phyloP scores from a whole-genome alignment of 2,888 invertebrate genomes.

The Cheilosia grossa region DNA sequence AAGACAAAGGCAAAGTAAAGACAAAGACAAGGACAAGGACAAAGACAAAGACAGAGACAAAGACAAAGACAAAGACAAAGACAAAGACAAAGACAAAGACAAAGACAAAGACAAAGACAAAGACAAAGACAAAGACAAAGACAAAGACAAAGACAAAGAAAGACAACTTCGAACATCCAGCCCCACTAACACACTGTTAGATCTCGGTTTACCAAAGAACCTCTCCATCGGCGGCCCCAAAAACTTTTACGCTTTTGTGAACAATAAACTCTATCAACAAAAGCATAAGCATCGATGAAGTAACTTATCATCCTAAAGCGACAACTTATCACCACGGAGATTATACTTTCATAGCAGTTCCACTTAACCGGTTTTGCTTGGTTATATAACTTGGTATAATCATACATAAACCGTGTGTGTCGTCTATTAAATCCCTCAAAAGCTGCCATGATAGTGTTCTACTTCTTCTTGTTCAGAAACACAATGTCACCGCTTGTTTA shows the following conservation, averaged over 20 bases:
- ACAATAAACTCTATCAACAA: conserved; percentile 1
- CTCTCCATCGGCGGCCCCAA: too few relatives aligned
- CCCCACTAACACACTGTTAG: too few relatives aligned
- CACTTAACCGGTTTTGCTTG: conserved; percentile 35
- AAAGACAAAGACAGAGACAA: too few relatives aligned
- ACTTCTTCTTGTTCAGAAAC: conserved; percentile 8
- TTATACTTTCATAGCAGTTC: conserved; percentile 40
- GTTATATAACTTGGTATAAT: conserved; percentile 35
- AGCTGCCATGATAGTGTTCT: conserved; percentile 5
- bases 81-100: too few relatives aligned
- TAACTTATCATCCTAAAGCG: conserved; percentile 7
- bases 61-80: too few relatives aligned
- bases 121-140: too few relatives aligned
- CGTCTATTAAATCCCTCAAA: neutral
- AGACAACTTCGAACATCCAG: too few relatives aligned
- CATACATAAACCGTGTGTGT: conserved; percentile 11
- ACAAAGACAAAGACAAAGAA: too few relatives aligned
- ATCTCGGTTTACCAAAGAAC: too few relatives aligned
- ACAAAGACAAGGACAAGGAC: too few relatives aligned
- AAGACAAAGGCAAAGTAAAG: too few relatives aligned
- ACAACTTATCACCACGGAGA: neutral
- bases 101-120: too few relatives aligned
- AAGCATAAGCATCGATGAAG: conserved; percentile 22
- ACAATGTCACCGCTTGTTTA: conserved; percentile 20
- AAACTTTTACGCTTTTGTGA: neutral